Evolutionary conservation across 2,888 invertebrate species (phyloP).

Genomic region (Glyphotaelius pellucidus): DNA sequence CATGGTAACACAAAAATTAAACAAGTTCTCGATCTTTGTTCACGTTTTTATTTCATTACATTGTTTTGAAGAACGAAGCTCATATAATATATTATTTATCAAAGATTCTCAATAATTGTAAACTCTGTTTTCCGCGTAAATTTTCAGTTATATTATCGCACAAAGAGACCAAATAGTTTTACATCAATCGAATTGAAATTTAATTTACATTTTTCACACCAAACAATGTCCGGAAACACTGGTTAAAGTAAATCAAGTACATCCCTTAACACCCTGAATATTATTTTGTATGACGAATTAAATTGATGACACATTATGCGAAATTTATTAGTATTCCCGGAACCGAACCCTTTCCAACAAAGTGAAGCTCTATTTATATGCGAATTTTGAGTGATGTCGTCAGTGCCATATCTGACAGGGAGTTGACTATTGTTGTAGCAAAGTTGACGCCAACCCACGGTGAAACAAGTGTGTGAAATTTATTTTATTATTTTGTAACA

Average conservation of each 20-base stretch:
- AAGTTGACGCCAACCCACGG: not conserved
- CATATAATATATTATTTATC: not conserved
- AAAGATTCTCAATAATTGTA: not conserved
- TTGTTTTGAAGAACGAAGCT: no score
- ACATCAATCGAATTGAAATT: not conserved
- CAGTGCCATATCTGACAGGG: not conserved
- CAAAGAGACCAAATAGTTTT: not conserved
- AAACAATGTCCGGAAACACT: no score
- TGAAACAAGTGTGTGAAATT: not conserved
- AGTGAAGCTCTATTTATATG: not conserved
- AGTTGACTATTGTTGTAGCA: not conserved
- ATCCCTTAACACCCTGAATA: no score
- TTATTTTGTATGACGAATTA: not conserved
- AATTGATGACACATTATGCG: not conserved
- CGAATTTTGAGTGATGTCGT: not conserved
- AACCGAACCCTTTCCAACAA: not conserved
- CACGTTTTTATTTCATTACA: no score
- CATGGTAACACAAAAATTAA: no score
- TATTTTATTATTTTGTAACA: not conserved
- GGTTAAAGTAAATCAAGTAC: no score
- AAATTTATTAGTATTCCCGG: not conserved
- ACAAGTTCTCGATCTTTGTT: no score
- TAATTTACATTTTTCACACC: no score
- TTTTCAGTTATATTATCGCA: not conserved
- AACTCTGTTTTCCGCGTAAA: not conserved